Evolutionary conservation across 1,140 invertebrate species (phyloP), one percentile per base, ranked within the genome.

Genomic region (Drosophila bocqueti): DNA sequence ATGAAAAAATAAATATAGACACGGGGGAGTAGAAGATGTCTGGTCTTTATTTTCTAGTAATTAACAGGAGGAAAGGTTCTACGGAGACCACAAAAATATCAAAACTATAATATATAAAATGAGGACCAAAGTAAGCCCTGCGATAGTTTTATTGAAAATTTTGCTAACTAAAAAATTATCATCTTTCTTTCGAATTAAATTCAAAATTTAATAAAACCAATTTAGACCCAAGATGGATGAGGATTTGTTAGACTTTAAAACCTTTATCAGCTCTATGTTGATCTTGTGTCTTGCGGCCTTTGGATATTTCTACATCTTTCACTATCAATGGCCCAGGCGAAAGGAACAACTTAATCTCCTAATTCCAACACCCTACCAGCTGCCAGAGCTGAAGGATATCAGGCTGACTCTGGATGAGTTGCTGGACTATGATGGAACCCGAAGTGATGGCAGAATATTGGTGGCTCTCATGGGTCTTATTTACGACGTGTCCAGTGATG

Each of bases 391-490:
- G 45, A 58, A 54, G 6, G 38, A 66, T 0, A 52, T 59, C 1
- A 46, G 49, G 1, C 26, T 82, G n/a, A 87, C 66, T 1, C 2
- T 16, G 0, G 42, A 43, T 11, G 60, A 79, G 29, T 54, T 82
- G 10, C 31, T 29, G 1, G 15, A 18, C 0, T 85, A 68, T 31
- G 49, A 81, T 54, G 83, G 82, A 3, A 82, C 8, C 0, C 68
- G 76, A 0, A n/a, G 10, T 0, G 83, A 87, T 64, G 83, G 83
- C 16, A 66, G 83, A 3, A 74, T 87, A 7, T 16, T 87, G 29
- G 50, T 87, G 26, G 50, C 64, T 0, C 69, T 87, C 11, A 87
- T 74, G 26, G 62, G 65, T 0, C 47, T 50, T 5, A 83, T 87
- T 18, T 87, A 77, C 47, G 83, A 87, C 45, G 83, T 87, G 0